Conservation (phyloP, 1,140 invertebrate species). For the Uloborus diversus region DNA sequence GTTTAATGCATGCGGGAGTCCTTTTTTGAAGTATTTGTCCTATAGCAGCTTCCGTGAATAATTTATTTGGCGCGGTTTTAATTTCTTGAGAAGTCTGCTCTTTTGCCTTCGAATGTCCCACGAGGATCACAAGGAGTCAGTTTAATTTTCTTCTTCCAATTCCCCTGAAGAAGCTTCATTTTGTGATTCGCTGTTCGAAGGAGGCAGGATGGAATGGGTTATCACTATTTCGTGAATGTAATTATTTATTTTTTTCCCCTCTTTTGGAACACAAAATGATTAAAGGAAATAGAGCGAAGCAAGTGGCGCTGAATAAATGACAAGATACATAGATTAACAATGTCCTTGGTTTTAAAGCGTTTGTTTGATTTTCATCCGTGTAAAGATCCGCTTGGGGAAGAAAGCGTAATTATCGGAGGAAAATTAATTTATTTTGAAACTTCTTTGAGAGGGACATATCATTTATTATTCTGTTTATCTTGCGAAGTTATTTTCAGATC, state of each 20-base stretch:
- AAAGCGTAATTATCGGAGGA: conserved; percentile 11
- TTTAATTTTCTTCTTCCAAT: conserved; percentile 47
- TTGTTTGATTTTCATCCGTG: too few relatives aligned
- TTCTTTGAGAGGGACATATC: not conserved
- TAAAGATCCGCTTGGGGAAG: too few relatives aligned
- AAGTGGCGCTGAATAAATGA: not conserved
- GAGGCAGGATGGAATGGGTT: not conserved
- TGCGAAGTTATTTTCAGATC: too few relatives aligned
- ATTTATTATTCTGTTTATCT: too few relatives aligned
- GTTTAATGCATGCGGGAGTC: conserved; percentile 47
- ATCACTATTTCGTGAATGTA: conserved; percentile 4
- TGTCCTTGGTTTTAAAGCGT: too few relatives aligned
- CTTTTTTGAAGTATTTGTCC: conserved; percentile 29
- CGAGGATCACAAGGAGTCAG: conserved; percentile 41
- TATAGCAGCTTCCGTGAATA: conserved; percentile 17
- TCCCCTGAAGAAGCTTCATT: conserved; percentile 23
- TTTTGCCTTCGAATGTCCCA: not conserved
- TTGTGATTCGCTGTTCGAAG: conserved; percentile 15
- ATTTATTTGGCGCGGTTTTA: conserved; percentile 55
- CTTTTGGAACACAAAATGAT: not conserved
- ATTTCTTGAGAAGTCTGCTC: conserved; percentile 48
- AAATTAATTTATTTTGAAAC: conserved; percentile 23
- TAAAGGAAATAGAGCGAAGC: not conserved
- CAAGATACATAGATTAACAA: too few relatives aligned
- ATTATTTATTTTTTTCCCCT: conserved; percentile 1